Conservation (phyloP, 2,888 invertebrate genomes). For the Mayetiola destructor region DNA sequence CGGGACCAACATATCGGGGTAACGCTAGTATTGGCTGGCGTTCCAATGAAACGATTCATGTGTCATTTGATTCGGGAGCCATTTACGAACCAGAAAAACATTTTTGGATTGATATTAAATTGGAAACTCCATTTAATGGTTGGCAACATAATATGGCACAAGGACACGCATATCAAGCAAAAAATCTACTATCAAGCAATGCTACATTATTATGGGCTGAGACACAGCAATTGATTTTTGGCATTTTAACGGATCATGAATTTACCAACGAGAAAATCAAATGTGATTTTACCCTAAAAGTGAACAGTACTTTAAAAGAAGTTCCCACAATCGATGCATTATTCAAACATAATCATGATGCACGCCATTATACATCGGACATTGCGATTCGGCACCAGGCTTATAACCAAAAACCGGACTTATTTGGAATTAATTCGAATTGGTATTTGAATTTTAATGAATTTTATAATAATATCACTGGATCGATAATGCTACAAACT, state of each 20-base stretch:
- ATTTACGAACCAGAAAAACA: constrained; percentile 36
- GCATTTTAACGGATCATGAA: constrained; percentile 39
- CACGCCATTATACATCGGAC: constrained; percentile 38
- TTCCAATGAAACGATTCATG: constrained; percentile 44
- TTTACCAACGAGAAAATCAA: constrained; percentile 32
- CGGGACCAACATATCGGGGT: constrained; percentile 32
- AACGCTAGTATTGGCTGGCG: constrained; percentile 53
- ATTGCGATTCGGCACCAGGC: constrained; percentile 37
- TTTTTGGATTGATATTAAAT: constrained; percentile 34
- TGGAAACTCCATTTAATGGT: constrained; percentile 43
- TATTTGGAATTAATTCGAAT: constrained; percentile 51
- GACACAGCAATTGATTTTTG: constrained; percentile 41
- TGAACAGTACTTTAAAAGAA: constrained; percentile 44
- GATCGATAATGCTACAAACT: constrained; percentile 47
- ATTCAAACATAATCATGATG: constrained; percentile 40
- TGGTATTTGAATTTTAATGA: constrained; percentile 48
- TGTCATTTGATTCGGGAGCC: constrained; percentile 46
- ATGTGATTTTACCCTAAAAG: constrained; percentile 38
- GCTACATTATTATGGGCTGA: constrained; percentile 46
- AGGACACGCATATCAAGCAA: constrained; percentile 37
- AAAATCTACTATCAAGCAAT: constrained; percentile 38
- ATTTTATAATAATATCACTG: constrained; percentile 45
- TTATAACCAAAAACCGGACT: constrained; percentile 34
- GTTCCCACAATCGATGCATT: constrained; percentile 43
- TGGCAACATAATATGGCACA: constrained; percentile 42